Percentiles rank a stretch among this genome's conserved stretches.
Conservation (phyloP, 2,888 invertebrate genomes). For the Cosmorhoe ocellata region DNA sequence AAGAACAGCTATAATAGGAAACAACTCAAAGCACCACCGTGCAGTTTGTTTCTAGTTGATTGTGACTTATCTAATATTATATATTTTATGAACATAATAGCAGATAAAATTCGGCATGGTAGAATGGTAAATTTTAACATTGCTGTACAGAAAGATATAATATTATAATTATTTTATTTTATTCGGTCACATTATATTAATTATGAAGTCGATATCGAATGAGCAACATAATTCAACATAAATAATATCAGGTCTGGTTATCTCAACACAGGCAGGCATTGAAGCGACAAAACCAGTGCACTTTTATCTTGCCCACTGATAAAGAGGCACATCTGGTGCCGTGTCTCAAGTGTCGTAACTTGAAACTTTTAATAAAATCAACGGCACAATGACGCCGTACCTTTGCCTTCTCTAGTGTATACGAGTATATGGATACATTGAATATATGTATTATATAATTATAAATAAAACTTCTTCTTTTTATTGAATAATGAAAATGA, state of each 20-base stretch:
- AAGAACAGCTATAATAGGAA: conserved; percentile 43
- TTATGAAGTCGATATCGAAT: no score
- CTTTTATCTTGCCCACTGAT: conserved; percentile 64
- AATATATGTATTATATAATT: neutral
- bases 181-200: no score
- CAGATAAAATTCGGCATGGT: no score
- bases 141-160: no score
- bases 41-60: conserved; percentile 5
- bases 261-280: conserved; percentile 33
- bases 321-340: conserved; percentile 66
- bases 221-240: neutral
- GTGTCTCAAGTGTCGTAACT: conserved; percentile 59
- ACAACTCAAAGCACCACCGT: conserved; percentile 42
- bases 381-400: conserved; percentile 4
- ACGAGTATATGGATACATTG: neutral
- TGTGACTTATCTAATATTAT: no score
- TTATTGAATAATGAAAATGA: no score
- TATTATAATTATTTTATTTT: no score
- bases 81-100: no score
- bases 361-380: conserved; percentile 26
- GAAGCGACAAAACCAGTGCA: conserved; percentile 52
- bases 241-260: conserved; percentile 12
- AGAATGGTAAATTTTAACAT: no score
- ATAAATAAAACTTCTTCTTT: no score
- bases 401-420: neutral